These are phyloP conservation scores for Mionectes olivaceus DNA, from an alignment of 2,797 vertebrate genomes.

Conservation along the genomic window DNA sequence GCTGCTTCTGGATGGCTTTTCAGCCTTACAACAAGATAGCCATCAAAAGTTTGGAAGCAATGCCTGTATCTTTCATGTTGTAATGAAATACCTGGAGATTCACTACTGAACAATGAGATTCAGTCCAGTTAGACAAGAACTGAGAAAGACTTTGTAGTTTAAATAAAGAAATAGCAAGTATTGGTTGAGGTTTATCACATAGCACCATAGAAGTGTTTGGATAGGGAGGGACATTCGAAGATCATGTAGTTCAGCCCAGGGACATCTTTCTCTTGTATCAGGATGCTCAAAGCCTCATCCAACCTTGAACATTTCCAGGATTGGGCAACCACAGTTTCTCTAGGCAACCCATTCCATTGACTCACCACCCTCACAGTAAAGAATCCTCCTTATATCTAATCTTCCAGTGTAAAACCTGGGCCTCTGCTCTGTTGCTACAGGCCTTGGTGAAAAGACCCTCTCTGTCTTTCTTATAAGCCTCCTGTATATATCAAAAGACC, in stretches of 20 bases:
- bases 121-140: not conserved
- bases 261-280: not conserved
- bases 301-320: not conserved
- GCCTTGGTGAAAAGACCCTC: not conserved
- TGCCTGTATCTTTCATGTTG: not conserved
- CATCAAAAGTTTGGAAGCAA: not conserved
- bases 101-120: not conserved
- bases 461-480: not conserved
- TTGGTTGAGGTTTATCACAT: not conserved
- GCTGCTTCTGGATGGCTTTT: not conserved
- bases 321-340: fast-evolving
- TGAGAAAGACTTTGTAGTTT: not conserved
- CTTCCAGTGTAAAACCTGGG: not conserved
- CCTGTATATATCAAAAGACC: not conserved
- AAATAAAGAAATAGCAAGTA: not conserved
- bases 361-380: not conserved
- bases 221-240: not conserved
- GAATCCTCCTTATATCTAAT: not conserved
- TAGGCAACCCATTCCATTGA: not conserved
- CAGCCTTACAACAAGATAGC: not conserved
- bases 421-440: not conserved
- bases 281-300: not conserved
- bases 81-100: not conserved
- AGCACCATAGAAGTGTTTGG: not conserved
- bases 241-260: not conserved